These are phyloP conservation scores for Bombus breviceps DNA, from an alignment of 1,140 invertebrate genomes.

Conservation along the genomic window DNA sequence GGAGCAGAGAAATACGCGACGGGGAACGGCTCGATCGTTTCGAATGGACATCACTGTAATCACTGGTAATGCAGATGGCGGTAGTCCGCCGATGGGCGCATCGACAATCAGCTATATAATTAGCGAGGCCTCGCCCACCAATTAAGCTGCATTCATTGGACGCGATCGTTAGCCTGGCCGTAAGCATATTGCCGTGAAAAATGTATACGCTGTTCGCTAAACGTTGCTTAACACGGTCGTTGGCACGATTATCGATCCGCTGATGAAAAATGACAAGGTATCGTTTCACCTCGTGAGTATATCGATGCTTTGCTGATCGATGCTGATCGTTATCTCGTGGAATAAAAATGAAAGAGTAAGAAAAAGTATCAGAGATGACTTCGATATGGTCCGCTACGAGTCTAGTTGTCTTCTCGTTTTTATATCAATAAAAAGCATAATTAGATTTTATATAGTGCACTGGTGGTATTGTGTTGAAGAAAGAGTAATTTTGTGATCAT, in stretches of 20 bases:
- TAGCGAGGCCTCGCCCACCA: slow-evolving; percentile 68
- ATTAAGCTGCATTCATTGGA: slow-evolving; percentile 70
- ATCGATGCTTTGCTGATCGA: too few species aligned
- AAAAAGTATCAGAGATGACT: too few species aligned
- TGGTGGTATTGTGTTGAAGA: neutral
- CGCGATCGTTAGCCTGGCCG: slow-evolving; percentile 44
- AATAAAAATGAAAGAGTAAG: neutral
- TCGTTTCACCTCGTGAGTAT: neutral
- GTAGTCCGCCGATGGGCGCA: slow-evolving; percentile 61
- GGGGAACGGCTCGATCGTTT: slow-evolving; percentile 47
- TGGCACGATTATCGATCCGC: slow-evolving; percentile 50
- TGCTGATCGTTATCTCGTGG: slow-evolving; percentile 11
- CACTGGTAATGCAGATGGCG: slow-evolving; percentile 72
- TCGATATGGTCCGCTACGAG: neutral
- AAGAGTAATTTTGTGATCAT: neutral
- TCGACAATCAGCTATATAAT: slow-evolving; percentile 72
- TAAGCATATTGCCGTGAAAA: slow-evolving; percentile 58
- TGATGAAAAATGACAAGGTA: slow-evolving; percentile 26
- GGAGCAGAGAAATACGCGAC: slow-evolving; percentile 45
- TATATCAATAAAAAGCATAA: neutral
- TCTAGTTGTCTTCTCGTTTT: neutral
- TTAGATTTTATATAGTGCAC: neutral
- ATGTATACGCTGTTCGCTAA: slow-evolving; percentile 44
- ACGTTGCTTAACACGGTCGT: slow-evolving; percentile 56
- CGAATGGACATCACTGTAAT: slow-evolving; percentile 68